These are phyloP conservation scores for Zeuzera pyrina DNA, from an alignment of 2,888 invertebrate genomes.

Conservation along the genomic window DNA sequence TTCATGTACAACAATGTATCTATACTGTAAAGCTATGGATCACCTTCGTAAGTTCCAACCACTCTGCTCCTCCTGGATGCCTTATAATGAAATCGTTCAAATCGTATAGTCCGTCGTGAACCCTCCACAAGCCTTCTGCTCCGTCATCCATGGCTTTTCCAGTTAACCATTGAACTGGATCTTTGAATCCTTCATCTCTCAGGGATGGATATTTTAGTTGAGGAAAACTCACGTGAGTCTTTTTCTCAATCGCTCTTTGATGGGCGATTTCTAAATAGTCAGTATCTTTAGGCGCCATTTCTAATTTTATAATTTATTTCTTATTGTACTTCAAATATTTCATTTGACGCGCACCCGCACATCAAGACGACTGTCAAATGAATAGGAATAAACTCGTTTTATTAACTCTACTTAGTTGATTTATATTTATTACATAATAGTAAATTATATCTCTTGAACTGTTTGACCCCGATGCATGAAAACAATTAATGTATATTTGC, in stretches of 20 bases:
- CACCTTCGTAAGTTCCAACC: constrained; percentile 81
- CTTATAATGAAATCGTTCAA: constrained; percentile 81
- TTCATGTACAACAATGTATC: not conserved
- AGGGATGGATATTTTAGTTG: constrained; percentile 66
- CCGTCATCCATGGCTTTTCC: constrained; percentile 79
- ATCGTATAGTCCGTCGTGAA: constrained; percentile 86
- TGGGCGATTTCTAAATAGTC: constrained; percentile 39
- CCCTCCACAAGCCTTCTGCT: constrained; percentile 85
- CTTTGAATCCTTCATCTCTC: constrained; percentile 54
- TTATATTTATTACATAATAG: no score
- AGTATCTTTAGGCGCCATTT: constrained; percentile 34
- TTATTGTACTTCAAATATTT: not conserved
- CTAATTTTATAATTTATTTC: not conserved
- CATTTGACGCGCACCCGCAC: no score
- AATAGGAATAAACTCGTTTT: no score
- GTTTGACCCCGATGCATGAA: no score
- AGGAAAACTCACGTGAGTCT: constrained; percentile 65
- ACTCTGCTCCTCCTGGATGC: constrained; percentile 91
- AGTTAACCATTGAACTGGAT: constrained; percentile 73
- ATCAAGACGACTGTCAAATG: no score
- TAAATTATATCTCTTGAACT: no score
- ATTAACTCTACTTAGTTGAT: no score
- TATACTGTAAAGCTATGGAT: constrained; percentile 1
- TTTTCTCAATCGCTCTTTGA: constrained; percentile 39
- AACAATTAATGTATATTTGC: no score